These are phyloP conservation scores for Ciconia maguari DNA, from an alignment of 2,113 vertebrate species.

Conservation along the genomic window DNA sequence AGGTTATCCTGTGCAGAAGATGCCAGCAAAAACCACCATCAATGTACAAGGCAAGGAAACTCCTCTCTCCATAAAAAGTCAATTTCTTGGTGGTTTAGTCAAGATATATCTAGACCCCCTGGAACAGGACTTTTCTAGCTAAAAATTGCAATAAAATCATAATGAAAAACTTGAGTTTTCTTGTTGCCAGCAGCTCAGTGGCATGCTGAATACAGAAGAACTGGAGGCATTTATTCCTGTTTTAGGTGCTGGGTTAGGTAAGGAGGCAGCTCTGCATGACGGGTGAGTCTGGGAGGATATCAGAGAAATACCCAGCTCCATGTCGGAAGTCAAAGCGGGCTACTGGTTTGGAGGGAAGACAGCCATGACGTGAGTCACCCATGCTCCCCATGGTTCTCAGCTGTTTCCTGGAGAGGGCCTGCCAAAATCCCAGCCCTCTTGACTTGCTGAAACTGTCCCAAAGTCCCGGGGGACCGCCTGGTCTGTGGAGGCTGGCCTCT, in stretches of 20 bases:
- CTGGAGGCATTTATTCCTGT: not conserved
- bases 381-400: not conserved
- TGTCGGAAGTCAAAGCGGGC: not conserved
- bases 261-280: not conserved
- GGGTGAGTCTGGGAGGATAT: not conserved
- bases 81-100: not conserved
- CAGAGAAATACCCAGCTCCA: not conserved
- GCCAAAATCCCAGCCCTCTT: not conserved
- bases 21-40: not conserved
- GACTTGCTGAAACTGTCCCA: not conserved
- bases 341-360: constrained; percentile 29
- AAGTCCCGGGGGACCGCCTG: not conserved
- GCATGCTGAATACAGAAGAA: not conserved
- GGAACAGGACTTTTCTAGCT: not conserved
- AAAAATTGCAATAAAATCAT: not conserved
- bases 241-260: not conserved
- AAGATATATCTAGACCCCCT: not conserved
- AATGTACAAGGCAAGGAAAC: not conserved
- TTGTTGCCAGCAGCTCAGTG: not conserved
- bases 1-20: constrained; percentile 75
- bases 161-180: not conserved
- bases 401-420: not conserved
- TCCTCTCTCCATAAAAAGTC: not conserved
- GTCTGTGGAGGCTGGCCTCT: not conserved
- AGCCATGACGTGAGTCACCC: not conserved